Conservation (phyloP, 2,888 invertebrate species). For the Yponomeuta plumbellus region DNA sequence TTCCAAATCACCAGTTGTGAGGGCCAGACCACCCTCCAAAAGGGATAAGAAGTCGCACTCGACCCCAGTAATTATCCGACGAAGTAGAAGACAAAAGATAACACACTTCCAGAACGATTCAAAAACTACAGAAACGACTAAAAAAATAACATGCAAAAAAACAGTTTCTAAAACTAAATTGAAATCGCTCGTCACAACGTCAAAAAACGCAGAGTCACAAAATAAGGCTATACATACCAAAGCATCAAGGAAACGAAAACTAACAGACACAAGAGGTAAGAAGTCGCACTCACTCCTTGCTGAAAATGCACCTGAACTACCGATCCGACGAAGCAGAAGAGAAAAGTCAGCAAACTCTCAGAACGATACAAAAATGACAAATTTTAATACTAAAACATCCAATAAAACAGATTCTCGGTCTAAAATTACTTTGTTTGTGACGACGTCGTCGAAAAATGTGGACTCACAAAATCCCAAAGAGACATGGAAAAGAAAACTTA, state of each 20-base stretch:
- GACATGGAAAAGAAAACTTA: conserved; percentile 21
- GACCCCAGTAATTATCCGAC: conserved; percentile 28
- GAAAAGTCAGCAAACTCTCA: conserved; percentile 28
- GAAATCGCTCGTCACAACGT: neutral
- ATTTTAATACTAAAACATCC: neutral
- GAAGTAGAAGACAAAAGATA: conserved; percentile 45
- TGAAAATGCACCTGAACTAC: conserved; percentile 25
- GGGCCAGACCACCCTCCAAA: neutral
- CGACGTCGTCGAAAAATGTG: neutral
- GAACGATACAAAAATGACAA: conserved; percentile 6
- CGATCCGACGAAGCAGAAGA: conserved; percentile 49
- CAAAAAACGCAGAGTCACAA: conserved; percentile 4
- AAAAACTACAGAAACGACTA: neutral
- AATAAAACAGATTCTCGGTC: neutral
- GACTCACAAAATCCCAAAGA: neutral
- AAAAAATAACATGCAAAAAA: neutral
- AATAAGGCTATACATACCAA: neutral
- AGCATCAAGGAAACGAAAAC: neutral
- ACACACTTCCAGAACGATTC: conserved; percentile 15
- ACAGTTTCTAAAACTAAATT: neutral
- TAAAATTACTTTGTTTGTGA: neutral
- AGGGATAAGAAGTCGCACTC: conserved; percentile 5
- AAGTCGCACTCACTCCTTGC: neutral
- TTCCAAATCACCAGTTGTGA: conserved; percentile 14
- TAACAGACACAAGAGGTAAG: neutral